Conservation (phyloP, 2,888 invertebrate genomes). For the Zonitis immaculata region DNA sequence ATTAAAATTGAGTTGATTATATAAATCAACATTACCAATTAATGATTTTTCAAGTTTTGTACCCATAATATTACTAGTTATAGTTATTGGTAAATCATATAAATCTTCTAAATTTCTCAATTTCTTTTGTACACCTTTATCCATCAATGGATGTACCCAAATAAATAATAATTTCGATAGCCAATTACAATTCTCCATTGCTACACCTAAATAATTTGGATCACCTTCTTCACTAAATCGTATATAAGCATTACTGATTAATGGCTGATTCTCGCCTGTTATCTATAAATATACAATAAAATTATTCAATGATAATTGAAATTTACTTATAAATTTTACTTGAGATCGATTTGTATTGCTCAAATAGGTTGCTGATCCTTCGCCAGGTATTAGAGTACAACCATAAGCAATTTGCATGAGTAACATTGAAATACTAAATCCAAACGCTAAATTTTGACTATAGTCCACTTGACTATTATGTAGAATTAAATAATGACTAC, state of each 20-base stretch:
- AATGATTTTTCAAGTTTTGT: conserved; percentile 57
- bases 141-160: conserved; percentile 83
- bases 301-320: neutral
- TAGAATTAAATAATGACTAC: conserved; percentile 51
- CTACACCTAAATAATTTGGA: conserved; percentile 71
- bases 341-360: conserved; percentile 28
- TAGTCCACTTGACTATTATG: conserved; percentile 25
- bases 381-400: conserved; percentile 65
- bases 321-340: conserved; percentile 25
- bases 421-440: conserved; percentile 59
- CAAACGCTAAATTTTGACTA: conserved; percentile 49
- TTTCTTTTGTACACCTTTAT: conserved; percentile 71
- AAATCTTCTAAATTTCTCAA: conserved; percentile 73
- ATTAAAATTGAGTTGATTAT: conserved; percentile 8
- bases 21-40: conserved; percentile 52
- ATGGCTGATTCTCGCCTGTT: conserved; percentile 27
- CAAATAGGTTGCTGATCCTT: conserved; percentile 51
- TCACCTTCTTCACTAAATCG: conserved; percentile 64
- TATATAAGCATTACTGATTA: conserved; percentile 52
- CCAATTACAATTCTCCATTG: conserved; percentile 70
- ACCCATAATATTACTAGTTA: conserved; percentile 60
- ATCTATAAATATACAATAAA: neutral
- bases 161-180: conserved; percentile 74
- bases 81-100: conserved; percentile 69
- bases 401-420: conserved; percentile 65